Conservation (phyloP, 2,113 vertebrate genomes). For the Colius striatus region DNA sequence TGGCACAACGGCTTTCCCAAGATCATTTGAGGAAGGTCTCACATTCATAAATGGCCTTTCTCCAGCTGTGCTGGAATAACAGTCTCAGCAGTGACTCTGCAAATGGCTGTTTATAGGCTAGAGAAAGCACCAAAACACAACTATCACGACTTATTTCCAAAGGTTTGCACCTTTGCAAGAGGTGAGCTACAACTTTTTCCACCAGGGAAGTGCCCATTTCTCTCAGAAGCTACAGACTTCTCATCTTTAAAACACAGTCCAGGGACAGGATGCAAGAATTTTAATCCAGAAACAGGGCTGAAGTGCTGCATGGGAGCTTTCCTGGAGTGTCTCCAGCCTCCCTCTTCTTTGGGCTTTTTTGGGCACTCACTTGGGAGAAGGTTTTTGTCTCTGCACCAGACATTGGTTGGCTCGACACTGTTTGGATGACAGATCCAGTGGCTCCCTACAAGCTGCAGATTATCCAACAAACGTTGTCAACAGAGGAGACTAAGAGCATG, state of each 20-base stretch:
- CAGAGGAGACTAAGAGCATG: not conserved
- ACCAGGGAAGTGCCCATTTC: not conserved
- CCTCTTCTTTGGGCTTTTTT: not conserved
- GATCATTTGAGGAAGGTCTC: not conserved
- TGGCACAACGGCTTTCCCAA: not conserved
- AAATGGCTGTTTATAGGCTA: not conserved
- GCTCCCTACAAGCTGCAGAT: not conserved
- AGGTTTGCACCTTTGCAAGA: too few species aligned
- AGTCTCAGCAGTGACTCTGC: not conserved
- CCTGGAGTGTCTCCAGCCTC: not conserved
- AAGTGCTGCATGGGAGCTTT: not conserved
- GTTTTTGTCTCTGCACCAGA: not conserved
- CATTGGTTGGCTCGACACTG: accelerated
- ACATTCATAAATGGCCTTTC: not conserved
- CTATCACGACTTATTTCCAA: not conserved
- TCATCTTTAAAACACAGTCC: not conserved
- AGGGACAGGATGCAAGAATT: not conserved
- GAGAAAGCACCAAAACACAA: not conserved
- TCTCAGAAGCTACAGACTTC: not conserved
- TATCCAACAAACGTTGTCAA: not conserved
- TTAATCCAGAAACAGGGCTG: not conserved
- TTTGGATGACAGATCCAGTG: not conserved
- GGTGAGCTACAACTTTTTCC: not conserved
- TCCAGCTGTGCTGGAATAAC: not conserved
- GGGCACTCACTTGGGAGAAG: not conserved